Percentiles rank a stretch among this genome's conserved stretches.
Conservation (phyloP, 2,113 vertebrate species). For the Myanophis thanlyinensis region DNA sequence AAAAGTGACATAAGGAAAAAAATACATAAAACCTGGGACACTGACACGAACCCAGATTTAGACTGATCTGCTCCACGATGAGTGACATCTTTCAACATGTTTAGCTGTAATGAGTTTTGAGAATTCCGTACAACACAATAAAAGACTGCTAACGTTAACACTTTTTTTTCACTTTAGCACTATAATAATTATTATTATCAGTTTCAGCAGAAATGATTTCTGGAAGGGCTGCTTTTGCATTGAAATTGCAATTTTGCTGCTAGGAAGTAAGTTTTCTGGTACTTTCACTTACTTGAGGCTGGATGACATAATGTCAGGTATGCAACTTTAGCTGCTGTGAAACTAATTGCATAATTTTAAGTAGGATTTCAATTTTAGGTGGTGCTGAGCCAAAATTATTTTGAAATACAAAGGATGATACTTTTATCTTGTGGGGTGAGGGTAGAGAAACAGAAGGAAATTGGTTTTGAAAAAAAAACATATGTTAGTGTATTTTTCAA, state of each 20-base stretch:
- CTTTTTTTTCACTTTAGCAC: not conserved
- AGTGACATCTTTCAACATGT: not conserved
- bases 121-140: not conserved
- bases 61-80: not conserved
- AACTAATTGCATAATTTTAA: conserved; percentile 30
- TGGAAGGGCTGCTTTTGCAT: conserved; percentile 5
- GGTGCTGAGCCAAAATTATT: conserved; percentile 7
- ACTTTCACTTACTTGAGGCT: not conserved
- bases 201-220: conserved; percentile 13
- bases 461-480: conserved; percentile 12
- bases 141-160: not conserved
- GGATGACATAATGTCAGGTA: not conserved
- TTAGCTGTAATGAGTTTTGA: not conserved
- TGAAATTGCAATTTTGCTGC: not conserved
- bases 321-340: not conserved
- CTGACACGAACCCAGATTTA: not conserved
- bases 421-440: not conserved
- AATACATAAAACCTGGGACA: not conserved
- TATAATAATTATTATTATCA: not conserved
- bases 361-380: conserved; percentile 21
- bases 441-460: not conserved
- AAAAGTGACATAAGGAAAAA: not conserved
- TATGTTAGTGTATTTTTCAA: not conserved
- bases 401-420: conserved; percentile 5
- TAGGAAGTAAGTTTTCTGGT: not conserved